Evolutionary conservation across 2,888 invertebrate species (phyloP), one percentile per base, ranked within the genome.

Genomic region (Folsomia candida): DNA sequence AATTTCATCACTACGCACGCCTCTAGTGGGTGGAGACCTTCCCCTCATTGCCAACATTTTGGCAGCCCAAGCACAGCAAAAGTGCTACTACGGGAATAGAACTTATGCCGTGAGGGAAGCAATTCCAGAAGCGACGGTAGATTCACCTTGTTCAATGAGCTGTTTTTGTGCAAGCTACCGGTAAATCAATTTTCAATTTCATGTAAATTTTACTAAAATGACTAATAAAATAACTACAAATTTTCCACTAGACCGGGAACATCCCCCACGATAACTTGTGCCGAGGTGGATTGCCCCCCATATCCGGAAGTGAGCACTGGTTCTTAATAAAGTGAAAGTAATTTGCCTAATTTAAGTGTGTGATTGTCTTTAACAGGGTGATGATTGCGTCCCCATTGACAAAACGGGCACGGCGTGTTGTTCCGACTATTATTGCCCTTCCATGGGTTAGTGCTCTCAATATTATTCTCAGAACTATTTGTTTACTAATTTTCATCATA

Each of bases 281-380:
- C 73, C 6, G 58, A 65, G 18, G 71, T 73, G 0, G 75, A 75
- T 26, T 75, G 75, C 24, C 71, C 63, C 28, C 75, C 75, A 0
- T 75, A 66, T 28, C 75, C 75, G 2, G 74, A 68, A 28, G 64
- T n/a, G n/a, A n/a, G n/a, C n/a, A n/a, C n/a, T n/a, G n/a, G n/a
- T n/a, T n/a, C n/a, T n/a, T n/a, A n/a, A n/a, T n/a, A n/a, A n/a
- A n/a, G n/a, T n/a, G n/a, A n/a, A n/a, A n/a, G n/a, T n/a, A n/a
- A n/a, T n/a, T n/a, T n/a, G n/a, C n/a, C n/a, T n/a, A n/a, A n/a
- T n/a, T n/a, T n/a, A n/a, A n/a, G n/a, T n/a, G n/a, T n/a, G n/a
- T n/a, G n/a, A n/a, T n/a, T n/a, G n/a, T n/a, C n/a, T n/a, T n/a
- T n/a, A n/a, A n/a, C n/a, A n/a, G n/a, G n/a, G 47, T 9, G 64